Evolutionary conservation across 2,113 vertebrate species (phyloP), one percentile per base, ranked within the genome.

Genomic region (Pseudorasbora parva): DNA sequence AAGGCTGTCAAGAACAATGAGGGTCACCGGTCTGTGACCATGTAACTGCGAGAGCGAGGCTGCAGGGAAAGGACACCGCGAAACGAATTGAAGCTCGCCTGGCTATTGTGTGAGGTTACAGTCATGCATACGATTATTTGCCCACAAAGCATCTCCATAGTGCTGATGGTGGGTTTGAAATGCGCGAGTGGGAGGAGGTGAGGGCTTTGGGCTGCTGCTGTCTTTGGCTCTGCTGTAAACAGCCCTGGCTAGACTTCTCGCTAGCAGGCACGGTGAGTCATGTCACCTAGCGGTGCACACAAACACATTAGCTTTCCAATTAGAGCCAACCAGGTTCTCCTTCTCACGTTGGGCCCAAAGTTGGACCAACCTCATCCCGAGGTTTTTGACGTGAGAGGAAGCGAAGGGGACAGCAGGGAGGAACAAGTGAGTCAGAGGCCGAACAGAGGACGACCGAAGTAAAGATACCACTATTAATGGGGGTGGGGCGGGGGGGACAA

Each of bases 231-330:
- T 8, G 25, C 83, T 68, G 68, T 69, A 82, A 83, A 79, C 84
- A 85, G 59, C 57, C 17, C 64, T 71, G 27, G 68, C 79, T 72
- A 76, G 79, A 81, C 62, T 41, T 17, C 56, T 51, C 27, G 72
- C 79, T 79, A 73, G 47, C 68, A 77, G 74, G 68, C 82, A 54
- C 56, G 10, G 68, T 81, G 79, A 86, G 86, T 84, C 84, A 86
- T 76, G 75, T 88, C 86, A 85, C 76, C 83, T 83, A 84, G 81
- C 75, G 43, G 37, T 82, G 80, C 79, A 72, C 66, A 54, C 71
- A 90, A 84, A 88, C 73, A 84, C 82, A 86, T 86, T 88, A 85
- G 59, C 64, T 86, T 88, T 89, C 86, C 87, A 87, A 86, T 89
- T 89, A 88, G 71, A 87, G 49, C 77, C 74, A 45, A 73, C 78